Conservation (phyloP, 1,140 invertebrate genomes). For the Streblospio benedicti region DNA sequence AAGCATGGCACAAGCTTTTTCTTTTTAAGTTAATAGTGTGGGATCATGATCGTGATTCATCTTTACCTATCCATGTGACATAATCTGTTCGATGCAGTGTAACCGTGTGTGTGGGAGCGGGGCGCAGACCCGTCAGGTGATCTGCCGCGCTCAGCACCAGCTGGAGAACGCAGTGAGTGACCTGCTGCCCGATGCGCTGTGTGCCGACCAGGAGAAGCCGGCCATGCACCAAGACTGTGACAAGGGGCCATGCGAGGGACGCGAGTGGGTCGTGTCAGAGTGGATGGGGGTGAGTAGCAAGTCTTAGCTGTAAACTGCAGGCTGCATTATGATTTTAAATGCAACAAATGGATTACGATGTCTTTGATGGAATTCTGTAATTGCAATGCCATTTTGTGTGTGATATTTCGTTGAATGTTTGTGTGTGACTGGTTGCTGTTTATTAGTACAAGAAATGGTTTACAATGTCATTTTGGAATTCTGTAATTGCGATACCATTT, state of each 20-base stretch:
- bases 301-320: no score
- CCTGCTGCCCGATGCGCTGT: not conserved
- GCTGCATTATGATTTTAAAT: no score
- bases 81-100: no score
- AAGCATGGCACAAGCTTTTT: no score
- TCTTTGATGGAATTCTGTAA: not conserved
- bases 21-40: no score
- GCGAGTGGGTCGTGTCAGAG: conserved; percentile 78
- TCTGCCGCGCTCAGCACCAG: not conserved
- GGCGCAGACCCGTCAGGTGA: conserved; percentile 4
- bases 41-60: not conserved
- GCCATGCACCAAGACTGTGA: conserved; percentile 31
- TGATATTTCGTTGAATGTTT: conserved; percentile 4
- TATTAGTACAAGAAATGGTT: conserved; percentile 1
- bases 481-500: no score
- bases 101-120: conserved; percentile 10
- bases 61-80: no score
- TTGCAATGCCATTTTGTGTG: conserved; percentile 14
- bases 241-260: conserved; percentile 74
- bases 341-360: no score
- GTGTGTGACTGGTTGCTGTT: not conserved
- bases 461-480: not conserved
- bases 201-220: not conserved
- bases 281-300: conserved; percentile 85
- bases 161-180: not conserved